Evolutionary conservation across 2,797 vertebrate genomes (phyloP), one percentile per base, ranked within the genome.

Genomic region (Percopsis omiscomaycus): DNA sequence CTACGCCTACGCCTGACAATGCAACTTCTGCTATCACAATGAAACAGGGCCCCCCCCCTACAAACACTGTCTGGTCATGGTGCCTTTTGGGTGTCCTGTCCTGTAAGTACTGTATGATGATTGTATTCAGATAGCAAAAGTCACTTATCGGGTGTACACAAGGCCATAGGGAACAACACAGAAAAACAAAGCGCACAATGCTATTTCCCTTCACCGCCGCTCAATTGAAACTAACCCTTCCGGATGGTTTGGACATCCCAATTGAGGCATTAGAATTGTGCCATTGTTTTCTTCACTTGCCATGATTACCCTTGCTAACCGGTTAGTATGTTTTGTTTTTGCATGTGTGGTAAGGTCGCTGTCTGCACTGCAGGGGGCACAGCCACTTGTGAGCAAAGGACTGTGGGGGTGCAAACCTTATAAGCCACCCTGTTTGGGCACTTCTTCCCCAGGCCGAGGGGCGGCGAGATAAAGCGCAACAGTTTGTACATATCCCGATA

Each of bases 401-500:
- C 84, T 70, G 85, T 81, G 71, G 62, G 82, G 89, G 89, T 91
- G 91, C 96, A 95, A 95, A 97, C 96, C 98, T 98, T 98, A 93
- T 95, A 97, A 75, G 96, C 96, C 93, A 98, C 95, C 93, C 96
- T 95, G 92, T 91, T 95, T 73, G 96, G 98, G 89, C 96, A 98
- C 91, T 95, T 96, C 95, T 94, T 98, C 84, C 96, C 98, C 93
- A 98, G 94, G 91, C 96, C 97, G 87, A 97, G 93, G 65, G 97
- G 96, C 79, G 96, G 98, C 46, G 94, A 96, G 93, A 98, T 96
- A 89, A 95, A 92, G 89, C 92, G 95, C 85, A 97, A 96, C 93
- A 98, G 94, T 95, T 94, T 96, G 95, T 97, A 97, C 95, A 97
- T 95, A 90, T 97, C 95, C 95, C 94, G 94, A 95, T 96, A 99